A percentile compares a stretch with the other conserved stretches of the same genome.
These are phyloP conservation scores for Corydoras maculifer DNA, from an alignment of 2,113 vertebrate genomes.

Conservation along the genomic window DNA sequence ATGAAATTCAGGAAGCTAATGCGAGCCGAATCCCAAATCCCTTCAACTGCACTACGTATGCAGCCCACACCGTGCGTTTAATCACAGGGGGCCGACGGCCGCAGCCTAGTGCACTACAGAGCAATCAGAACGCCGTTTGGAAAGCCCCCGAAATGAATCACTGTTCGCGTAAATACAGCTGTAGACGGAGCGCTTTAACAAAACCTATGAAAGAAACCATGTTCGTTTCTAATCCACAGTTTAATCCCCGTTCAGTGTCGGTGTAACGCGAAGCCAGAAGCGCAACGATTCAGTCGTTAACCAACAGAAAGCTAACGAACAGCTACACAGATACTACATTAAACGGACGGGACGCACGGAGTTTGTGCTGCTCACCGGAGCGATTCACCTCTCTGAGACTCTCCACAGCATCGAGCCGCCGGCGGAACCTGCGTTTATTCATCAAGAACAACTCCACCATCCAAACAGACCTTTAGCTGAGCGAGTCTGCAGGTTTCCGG, in stretches of 20 bases:
- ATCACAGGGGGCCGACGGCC: neutral
- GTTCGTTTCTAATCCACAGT: no score
- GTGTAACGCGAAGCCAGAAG: no score
- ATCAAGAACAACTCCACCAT: neutral
- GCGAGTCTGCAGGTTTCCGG: constrained; percentile 29
- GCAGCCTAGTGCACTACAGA: neutral
- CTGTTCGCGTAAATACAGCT: neutral
- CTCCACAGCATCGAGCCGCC: neutral
- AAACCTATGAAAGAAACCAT: neutral
- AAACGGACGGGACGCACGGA: neutral
- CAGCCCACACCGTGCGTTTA: neutral
- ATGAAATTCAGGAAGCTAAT: neutral
- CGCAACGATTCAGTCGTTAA: no score
- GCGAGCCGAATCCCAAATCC: neutral
- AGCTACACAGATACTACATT: neutral
- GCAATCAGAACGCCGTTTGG: neutral
- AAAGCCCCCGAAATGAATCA: neutral
- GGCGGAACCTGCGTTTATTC: neutral
- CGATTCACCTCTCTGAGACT: neutral
- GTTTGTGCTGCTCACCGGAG: constrained; percentile 7
- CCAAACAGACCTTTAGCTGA: neutral
- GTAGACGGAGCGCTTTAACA: neutral
- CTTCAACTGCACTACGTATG: neutral
- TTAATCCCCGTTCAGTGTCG: no score
- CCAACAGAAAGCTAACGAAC: neutral